Evolutionary conservation across 2,797 vertebrate genomes (phyloP), one percentile per base, ranked within the genome.

Genomic region (Alcedo atthis): DNA sequence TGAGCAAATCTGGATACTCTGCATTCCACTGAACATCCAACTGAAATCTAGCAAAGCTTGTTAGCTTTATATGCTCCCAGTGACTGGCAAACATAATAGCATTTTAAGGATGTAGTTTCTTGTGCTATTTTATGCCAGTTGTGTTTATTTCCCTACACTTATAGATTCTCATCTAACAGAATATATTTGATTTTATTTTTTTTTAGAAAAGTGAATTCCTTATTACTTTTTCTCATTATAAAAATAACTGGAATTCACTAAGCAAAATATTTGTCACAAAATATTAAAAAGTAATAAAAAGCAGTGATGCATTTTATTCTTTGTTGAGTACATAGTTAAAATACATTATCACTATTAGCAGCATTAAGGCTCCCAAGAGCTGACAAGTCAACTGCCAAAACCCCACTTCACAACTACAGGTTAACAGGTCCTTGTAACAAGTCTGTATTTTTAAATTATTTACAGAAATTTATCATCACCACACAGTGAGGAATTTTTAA

Each of bases 61-160:
- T 73, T 59, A 90, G 76, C 46, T 84, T 88, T 10, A 49, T 15
- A 35, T 8, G 22, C 45, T 49, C 32, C 59, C 71, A 37, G 28
- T 5, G 49, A 75, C 9, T 28, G 32, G 55, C 33, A 59, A 20
- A 45, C 33, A 45, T 1, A 22, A 70, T 42, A 35, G 14, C 3
- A 62, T 4, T 12, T 26, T 8, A 37, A 46, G 35, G 12, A 59
- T 20, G 0, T 1, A 37, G 33, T 61, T 55, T 1, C 32, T 49
- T 17, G 9, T 55, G 68, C 11, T 64, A 22, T 87, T 88, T 79
- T 33, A 69, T 71, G 22, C 33, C 51, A 40, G 58, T 54, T 61
- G 33, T 35, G 32, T 9, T 21, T 17, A 53, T 1, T 33, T n/a
- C 26, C 51, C 59, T 45, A 9, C 15, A 11, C 33, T 59, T 26